Evolutionary conservation across 2,113 vertebrate species (phyloP).

Genomic region (Vanacampus margaritifer): DNA sequence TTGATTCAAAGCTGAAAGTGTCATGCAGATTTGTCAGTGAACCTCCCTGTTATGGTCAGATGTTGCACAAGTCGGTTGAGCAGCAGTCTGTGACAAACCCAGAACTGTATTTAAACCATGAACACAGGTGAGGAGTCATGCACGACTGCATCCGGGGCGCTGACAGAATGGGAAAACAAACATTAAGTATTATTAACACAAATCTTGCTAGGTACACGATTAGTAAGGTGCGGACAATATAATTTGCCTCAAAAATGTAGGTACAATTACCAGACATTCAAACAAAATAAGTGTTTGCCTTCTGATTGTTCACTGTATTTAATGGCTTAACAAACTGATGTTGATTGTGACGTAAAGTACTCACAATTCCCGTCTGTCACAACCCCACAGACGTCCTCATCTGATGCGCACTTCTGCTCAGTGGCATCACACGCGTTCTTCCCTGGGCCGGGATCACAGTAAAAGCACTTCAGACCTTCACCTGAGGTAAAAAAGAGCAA

Average conservation of each 20-base stretch:
- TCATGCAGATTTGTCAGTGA: too few relatives aligned
- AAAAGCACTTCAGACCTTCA: not conserved
- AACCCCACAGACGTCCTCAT: not conserved
- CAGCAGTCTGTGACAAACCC: not conserved
- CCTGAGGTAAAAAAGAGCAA: not conserved
- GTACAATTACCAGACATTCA: too few relatives aligned
- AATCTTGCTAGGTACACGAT: not conserved
- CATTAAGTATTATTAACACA: not conserved
- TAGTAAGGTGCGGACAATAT: not conserved
- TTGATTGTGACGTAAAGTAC: too few relatives aligned
- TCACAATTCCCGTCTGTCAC: not conserved
- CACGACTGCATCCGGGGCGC: not conserved
- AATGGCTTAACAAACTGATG: too few relatives aligned
- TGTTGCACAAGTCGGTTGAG: not conserved
- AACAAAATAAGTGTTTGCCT: too few relatives aligned
- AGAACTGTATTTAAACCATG: too few relatives aligned
- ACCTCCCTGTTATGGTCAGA: not conserved
- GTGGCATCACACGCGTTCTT: not conserved
- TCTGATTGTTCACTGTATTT: too few relatives aligned
- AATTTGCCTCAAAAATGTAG: too few relatives aligned
- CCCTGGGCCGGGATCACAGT: not conserved
- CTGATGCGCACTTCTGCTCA: not conserved
- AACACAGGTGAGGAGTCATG: too few relatives aligned
- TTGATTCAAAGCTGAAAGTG: too few relatives aligned
- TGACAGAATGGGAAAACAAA: not conserved